Evolutionary conservation across 2,113 vertebrate species (phyloP).

Genomic region (Cathartes aura): DNA sequence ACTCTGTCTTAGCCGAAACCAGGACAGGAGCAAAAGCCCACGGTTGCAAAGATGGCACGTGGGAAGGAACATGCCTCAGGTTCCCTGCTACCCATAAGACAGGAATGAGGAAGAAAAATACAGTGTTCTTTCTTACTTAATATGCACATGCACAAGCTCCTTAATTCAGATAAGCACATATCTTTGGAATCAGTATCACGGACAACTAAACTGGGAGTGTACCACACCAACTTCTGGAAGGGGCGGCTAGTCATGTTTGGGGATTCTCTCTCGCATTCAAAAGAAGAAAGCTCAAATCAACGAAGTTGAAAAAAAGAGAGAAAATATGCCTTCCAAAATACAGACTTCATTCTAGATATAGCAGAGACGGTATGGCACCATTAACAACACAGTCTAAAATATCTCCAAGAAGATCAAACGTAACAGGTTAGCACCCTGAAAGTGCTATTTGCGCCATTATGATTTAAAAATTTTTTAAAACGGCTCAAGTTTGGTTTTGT

Average conservation of each 20-base stretch:
- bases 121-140: neutral
- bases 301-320: neutral
- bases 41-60: fast-evolving
- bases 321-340: neutral
- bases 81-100: neutral
- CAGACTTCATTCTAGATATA: neutral
- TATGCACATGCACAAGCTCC: neutral
- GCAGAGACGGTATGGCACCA: neutral
- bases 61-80: neutral
- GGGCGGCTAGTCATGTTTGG: neutral
- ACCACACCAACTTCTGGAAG: neutral
- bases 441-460: neutral
- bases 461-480: neutral
- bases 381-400: neutral
- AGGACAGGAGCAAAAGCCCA: neutral
- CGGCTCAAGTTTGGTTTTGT: neutral
- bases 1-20: no score
- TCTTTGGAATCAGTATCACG: neutral
- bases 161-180: neutral
- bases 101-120: conserved; percentile 16
- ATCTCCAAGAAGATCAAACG: neutral
- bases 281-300: neutral
- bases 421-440: neutral
- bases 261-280: neutral
- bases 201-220: neutral